Conservation (phyloP, 2,113 vertebrate species). For the Gymnogyps californianus region DNA sequence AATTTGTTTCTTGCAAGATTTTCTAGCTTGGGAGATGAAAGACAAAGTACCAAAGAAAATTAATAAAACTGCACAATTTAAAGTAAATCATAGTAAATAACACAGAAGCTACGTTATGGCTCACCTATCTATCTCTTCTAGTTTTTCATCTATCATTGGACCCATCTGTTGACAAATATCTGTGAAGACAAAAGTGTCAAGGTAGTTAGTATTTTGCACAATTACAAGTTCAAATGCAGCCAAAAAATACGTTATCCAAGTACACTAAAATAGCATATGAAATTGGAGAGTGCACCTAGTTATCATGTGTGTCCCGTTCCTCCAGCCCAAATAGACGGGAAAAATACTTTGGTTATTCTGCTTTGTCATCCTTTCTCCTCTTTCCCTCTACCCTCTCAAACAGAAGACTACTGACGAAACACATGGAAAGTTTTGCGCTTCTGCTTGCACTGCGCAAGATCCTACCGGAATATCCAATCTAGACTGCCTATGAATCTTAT, state of each 20-base stretch:
- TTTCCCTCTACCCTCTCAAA: background rate
- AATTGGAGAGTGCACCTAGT: background rate
- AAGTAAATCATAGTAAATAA: background rate
- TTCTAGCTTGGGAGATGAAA: background rate
- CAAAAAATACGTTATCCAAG: background rate
- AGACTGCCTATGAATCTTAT: too few relatives aligned
- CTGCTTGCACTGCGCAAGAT: background rate
- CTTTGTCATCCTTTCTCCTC: background rate
- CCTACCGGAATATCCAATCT: background rate
- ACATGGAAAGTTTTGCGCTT: background rate
- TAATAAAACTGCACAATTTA: background rate
- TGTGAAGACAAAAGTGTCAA: slow-evolving; percentile 66
- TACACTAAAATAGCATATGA: accelerated
- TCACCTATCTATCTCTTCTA: slow-evolving; percentile 96
- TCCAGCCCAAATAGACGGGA: background rate
- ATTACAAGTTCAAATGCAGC: background rate
- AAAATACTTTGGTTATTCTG: background rate
- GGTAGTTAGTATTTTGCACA: background rate
- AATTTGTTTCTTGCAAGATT: background rate
- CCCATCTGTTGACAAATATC: slow-evolving; percentile 97
- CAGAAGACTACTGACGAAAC: background rate
- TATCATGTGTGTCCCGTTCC: background rate
- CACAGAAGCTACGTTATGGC: background rate
- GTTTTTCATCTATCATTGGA: slow-evolving; percentile 95
- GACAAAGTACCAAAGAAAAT: background rate